Evolutionary conservation across 2,113 vertebrate genomes (phyloP).

Genomic region (Riparia riparia): DNA sequence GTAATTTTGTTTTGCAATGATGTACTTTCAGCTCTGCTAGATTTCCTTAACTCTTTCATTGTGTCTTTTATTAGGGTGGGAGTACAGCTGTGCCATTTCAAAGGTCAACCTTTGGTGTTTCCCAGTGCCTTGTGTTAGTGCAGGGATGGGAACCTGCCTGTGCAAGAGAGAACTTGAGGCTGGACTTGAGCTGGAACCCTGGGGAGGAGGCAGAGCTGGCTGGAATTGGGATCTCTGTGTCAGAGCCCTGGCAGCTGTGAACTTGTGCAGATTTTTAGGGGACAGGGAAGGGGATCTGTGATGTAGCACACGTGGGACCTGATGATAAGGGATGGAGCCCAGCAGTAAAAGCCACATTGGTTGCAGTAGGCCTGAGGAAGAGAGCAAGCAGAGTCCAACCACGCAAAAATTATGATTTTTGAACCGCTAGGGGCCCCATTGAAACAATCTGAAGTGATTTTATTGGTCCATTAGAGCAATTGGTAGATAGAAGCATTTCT

Average conservation of each 20-base stretch:
- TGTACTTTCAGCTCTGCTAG: neutral
- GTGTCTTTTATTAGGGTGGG: neutral
- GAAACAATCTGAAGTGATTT: neutral
- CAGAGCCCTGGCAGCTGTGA: neutral
- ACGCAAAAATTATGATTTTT: neutral
- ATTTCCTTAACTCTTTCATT: neutral
- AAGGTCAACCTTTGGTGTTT: neutral
- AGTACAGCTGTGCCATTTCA: neutral
- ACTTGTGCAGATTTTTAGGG: neutral
- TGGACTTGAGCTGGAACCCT: neutral
- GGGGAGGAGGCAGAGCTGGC: rapidly evolving
- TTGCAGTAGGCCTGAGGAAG: neutral
- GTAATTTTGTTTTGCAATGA: neutral
- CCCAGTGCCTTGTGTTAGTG: rapidly evolving
- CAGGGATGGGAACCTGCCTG: neutral
- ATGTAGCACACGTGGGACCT: rapidly evolving
- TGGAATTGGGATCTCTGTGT: rapidly evolving
- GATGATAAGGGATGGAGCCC: neutral
- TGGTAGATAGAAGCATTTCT: neutral
- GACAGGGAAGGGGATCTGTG: neutral
- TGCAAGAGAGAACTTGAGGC: neutral
- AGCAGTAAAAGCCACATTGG: neutral
- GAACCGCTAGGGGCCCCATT: neutral
- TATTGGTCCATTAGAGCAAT: neutral
- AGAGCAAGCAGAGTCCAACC: neutral